A percentile compares a stretch with the other conserved stretches of the same genome.
These are phyloP conservation scores for Pristionchus fissidentatus DNA, from an alignment of 2,888 invertebrate genomes.

Conservation along the genomic window DNA sequence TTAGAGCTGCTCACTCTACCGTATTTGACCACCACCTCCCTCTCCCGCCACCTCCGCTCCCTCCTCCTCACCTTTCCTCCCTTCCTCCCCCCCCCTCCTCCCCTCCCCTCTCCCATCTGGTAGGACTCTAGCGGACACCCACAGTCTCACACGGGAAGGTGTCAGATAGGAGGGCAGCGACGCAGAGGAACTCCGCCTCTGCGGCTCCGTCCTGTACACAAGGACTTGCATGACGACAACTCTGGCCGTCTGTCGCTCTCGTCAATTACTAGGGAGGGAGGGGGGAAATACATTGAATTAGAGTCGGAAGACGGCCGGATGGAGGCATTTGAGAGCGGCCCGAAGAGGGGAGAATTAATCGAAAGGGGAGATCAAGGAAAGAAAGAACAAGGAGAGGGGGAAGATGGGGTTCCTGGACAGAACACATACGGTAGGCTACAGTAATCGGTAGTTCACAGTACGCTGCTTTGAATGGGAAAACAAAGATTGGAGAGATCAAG, in stretches of 20 bases:
- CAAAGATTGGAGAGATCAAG: too few species aligned
- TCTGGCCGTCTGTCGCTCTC: constrained; percentile 22
- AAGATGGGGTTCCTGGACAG: too few species aligned
- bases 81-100: not conserved
- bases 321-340: not conserved
- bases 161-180: not conserved
- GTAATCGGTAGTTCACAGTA: too few species aligned
- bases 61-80: not conserved
- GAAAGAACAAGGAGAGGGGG: too few species aligned
- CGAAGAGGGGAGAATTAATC: too few species aligned
- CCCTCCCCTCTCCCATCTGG: not conserved
- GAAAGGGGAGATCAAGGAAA: too few species aligned
- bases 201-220: not conserved
- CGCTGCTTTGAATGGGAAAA: too few species aligned
- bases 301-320: constrained; percentile 23
- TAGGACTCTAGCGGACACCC: not conserved
- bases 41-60: not conserved
- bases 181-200: constrained; percentile 31
- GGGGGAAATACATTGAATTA: constrained; percentile 17
- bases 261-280: constrained; percentile 29
- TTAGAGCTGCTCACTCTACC: constrained; percentile 41
- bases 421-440: too few species aligned
- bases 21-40: not conserved
- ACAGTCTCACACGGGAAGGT: not conserved
- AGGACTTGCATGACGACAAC: not conserved